Conservation (phyloP, 1,140 invertebrate species). For the Neuroterus valhalla region DNA sequence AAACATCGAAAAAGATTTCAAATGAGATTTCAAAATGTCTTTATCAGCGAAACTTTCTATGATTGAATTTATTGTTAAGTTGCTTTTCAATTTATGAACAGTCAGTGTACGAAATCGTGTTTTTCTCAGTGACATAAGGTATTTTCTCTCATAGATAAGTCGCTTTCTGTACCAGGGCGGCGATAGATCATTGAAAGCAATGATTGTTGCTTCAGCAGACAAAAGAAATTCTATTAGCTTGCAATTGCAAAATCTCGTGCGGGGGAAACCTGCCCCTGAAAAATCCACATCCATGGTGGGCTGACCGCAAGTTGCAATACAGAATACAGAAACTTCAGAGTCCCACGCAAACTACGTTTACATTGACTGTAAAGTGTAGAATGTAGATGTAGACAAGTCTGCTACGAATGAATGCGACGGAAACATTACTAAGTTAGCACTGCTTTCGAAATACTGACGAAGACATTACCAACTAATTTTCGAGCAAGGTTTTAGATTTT, state of each 20-base stretch:
- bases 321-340: slow-evolving; percentile 10
- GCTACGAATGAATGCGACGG: not conserved
- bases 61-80: not conserved
- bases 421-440: not conserved
- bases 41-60: not conserved
- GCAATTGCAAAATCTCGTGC: slow-evolving; percentile 37
- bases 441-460: slow-evolving; percentile 8
- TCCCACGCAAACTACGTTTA: slow-evolving; percentile 31
- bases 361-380: no score
- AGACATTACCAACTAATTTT: not conserved
- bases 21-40: not conserved
- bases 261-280: slow-evolving; percentile 36
- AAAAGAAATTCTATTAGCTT: slow-evolving; percentile 45
- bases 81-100: slow-evolving; percentile 18
- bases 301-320: slow-evolving; percentile 17
- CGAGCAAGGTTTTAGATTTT: no score
- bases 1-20: not conserved
- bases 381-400: slow-evolving; percentile 15
- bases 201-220: slow-evolving; percentile 26
- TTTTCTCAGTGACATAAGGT: slow-evolving; percentile 24
- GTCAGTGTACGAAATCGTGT: slow-evolving; percentile 21
- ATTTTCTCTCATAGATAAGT: slow-evolving; percentile 12
- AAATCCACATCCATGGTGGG: slow-evolving; percentile 42
- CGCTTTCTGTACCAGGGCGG: slow-evolving; percentile 1
- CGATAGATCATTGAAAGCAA: slow-evolving; percentile 23